phyloP scores from a whole-genome alignment of 2,797 vertebrate genomes.

The Staurois parvus region DNA sequence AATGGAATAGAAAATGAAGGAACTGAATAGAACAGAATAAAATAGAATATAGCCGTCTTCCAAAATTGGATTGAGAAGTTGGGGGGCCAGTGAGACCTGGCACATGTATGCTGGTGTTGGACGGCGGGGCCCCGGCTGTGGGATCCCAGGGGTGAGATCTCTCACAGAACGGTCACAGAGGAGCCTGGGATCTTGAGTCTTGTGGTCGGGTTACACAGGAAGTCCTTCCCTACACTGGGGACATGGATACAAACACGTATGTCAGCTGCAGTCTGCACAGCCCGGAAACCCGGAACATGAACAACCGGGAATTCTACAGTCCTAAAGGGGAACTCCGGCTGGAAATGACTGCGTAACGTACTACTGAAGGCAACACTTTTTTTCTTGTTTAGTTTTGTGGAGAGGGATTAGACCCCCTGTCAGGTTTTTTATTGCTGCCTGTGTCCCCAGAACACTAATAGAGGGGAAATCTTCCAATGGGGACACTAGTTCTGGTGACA shows the following conservation, averaged over 20 bases:
- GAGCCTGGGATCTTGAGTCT: not conserved
- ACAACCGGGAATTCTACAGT: not conserved
- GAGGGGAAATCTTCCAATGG: too few relatives aligned
- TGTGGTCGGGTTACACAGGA: slow-evolving; percentile 44
- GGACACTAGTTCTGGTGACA: too few relatives aligned
- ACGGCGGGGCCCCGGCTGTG: not conserved
- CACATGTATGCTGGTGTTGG: not conserved
- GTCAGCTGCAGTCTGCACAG: slow-evolving; percentile 28
- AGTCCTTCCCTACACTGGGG: not conserved
- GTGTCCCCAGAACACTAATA: too few relatives aligned
- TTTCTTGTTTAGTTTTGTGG: too few relatives aligned
- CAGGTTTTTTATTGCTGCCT: too few relatives aligned
- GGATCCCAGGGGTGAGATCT: not conserved
- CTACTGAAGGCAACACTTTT: too few relatives aligned
- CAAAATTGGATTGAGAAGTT: too few relatives aligned
- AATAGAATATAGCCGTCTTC: too few relatives aligned
- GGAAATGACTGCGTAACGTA: too few relatives aligned
- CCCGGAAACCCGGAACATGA: not conserved
- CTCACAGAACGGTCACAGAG: slow-evolving; percentile 13
- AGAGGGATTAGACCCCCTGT: too few relatives aligned
- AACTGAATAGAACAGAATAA: too few relatives aligned
- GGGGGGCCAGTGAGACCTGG: not conserved
- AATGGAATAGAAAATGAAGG: too few relatives aligned
- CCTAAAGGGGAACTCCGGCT: not conserved
- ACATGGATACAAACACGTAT: slow-evolving; percentile 47